Percentiles rank a stretch among this genome's conserved stretches.
phyloP scores from a whole-genome alignment of 1,140 invertebrate genomes.

The Cherax destructor region DNA sequence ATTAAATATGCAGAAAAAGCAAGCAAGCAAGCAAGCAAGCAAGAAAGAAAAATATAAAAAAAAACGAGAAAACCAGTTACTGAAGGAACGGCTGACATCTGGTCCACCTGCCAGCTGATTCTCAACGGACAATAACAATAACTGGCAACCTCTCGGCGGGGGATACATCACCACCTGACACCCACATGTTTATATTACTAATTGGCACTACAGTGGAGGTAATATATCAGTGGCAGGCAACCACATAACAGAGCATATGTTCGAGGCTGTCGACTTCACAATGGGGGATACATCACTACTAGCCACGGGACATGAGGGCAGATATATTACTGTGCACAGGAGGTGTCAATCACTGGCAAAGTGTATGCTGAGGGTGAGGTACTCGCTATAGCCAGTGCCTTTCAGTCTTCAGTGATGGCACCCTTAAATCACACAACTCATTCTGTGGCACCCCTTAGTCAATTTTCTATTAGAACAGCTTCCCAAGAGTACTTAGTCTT shows the following conservation, averaged over 20 bases:
- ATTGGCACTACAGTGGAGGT: neutral
- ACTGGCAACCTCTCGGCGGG: neutral
- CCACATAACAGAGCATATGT: neutral
- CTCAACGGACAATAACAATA: neutral
- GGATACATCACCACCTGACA: neutral
- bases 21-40: neutral
- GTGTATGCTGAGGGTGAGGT: too few species aligned
- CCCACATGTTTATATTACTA: constrained; percentile 1
- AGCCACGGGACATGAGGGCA: neutral
- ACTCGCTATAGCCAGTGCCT: too few species aligned
- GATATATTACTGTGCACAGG: neutral
- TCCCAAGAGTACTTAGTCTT: too few species aligned
- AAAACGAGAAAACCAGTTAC: neutral
- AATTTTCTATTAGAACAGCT: too few species aligned
- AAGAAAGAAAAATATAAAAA: neutral
- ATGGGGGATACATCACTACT: neutral
- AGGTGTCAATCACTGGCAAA: too few species aligned
- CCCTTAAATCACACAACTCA: too few species aligned
- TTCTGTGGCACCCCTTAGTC: too few species aligned
- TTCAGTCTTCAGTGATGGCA: too few species aligned
- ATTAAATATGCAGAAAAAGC: too few species aligned
- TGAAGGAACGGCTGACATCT: neutral
- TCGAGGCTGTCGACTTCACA: neutral
- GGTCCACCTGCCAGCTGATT: neutral
- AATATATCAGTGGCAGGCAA: neutral